Base-by-base conservation (phyloP, 2,113 vertebrate species). In the Tricholaema leucomelas region DNA sequence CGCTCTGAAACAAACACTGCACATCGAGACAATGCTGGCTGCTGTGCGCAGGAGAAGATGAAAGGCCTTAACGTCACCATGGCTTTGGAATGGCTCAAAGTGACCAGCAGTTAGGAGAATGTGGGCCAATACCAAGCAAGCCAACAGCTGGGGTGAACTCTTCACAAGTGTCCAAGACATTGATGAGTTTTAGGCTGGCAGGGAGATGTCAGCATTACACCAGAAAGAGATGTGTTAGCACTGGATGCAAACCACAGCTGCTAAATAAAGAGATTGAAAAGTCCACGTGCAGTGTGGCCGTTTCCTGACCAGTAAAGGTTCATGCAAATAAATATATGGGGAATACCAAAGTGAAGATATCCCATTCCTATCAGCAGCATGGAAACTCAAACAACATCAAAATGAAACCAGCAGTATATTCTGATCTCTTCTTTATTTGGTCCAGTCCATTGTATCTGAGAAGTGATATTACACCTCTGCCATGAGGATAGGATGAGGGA, bases 311-410 rank as follows among this genome's bases (percentile, higher is more conserved):
- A 28, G 18, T 27, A 8, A 56, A 30, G 38, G 13, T 4, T 6
- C 2, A 9, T 1, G 2, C 2, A 33, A 63, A 70, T 25, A 18
- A 54, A 73, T 0, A 2, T 1, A 38, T 2, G 13, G 38, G 15
- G 12, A 59, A 10, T 1, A 72, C 1, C 12, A 64, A 10, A 67
- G 5, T 10, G 55, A 66, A 71, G 11, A 36, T 1, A 28, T 1
- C 30, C 25, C 8, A 48, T 16, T 17, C 28, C 2, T 24, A 33
- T 10, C 40, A 15, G 30, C 10, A 23, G 9, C 27, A 6, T 0
- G 4, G 38, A 15, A 85, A 80, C 50, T 12, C 81, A 44, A 72
- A 38, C 19, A 64, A 4, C 8, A 35, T 1, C 6, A 31, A 58
- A 70, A 3, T 5, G 46, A 73, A 61, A 33, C 1, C 38, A 84